These are phyloP conservation scores for Lasioglossum pauxillum DNA, from an alignment of 2,888 invertebrate species.

Conservation along the genomic window DNA sequence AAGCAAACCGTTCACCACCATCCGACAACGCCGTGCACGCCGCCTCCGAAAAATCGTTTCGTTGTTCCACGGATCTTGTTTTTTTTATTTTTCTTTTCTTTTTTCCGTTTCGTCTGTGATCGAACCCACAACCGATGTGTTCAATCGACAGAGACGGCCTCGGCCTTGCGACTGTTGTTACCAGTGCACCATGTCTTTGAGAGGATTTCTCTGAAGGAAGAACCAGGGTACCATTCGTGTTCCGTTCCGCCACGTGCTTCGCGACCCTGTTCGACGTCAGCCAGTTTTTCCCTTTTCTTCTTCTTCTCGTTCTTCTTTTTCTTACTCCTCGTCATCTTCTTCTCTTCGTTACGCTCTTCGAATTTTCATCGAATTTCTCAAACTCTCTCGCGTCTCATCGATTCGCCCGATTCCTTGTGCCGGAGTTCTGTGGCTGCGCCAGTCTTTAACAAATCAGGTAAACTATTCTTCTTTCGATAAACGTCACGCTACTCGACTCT, in stretches of 20 bases:
- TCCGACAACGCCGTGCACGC: conserved; percentile 16
- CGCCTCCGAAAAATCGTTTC: background rate
- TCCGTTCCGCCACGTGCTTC: conserved; percentile 37
- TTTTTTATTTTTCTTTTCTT: background rate
- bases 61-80: background rate
- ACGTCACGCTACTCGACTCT: background rate
- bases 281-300: background rate
- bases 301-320: background rate
- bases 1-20: conserved; percentile 42
- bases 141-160: conserved; percentile 45
- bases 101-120: background rate
- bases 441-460: background rate
- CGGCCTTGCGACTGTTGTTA: conserved; percentile 52
- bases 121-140: conserved; percentile 24
- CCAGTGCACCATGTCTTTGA: conserved; percentile 40
- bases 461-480: conserved; percentile 4
- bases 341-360: background rate
- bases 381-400: background rate
- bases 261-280: background rate
- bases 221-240: conserved; percentile 12
- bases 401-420: background rate
- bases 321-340: background rate
- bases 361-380: background rate
- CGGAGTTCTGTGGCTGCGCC: conserved; percentile 9
- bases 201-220: conserved; percentile 24